These are phyloP conservation scores for Drosophila tristis DNA, from an alignment of 1,140 invertebrate species.

Conservation along the genomic window DNA sequence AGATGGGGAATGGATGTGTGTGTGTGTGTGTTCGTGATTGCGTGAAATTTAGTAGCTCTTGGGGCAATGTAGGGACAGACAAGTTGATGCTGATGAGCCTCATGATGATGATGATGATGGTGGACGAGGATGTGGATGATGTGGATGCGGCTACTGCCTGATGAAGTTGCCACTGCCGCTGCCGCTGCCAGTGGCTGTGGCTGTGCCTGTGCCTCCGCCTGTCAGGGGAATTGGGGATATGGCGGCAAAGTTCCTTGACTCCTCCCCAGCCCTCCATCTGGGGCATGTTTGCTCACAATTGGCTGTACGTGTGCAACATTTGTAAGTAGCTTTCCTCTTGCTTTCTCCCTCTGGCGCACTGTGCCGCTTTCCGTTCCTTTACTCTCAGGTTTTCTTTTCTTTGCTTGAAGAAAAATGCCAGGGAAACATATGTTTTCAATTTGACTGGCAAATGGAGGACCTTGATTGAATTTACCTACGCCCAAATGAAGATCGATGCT, in stretches of 20 bases:
- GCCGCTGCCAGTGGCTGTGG: too few relatives aligned
- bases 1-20: constrained; percentile 6
- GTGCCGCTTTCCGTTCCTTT: too few relatives aligned
- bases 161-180: constrained; percentile 59
- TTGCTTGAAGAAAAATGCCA: constrained; percentile 47
- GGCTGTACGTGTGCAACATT: constrained; percentile 81
- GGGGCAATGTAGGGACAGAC: constrained; percentile 59
- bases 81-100: constrained; percentile 71
- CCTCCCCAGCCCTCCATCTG: background rate
- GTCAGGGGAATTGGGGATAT: constrained; percentile 62
- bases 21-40: constrained; percentile 76
- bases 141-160: constrained; percentile 33
- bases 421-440: constrained; percentile 78
- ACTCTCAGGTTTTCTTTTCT: constrained; percentile 33
- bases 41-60: constrained; percentile 75
- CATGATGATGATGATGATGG: constrained; percentile 54
- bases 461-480: constrained; percentile 71
- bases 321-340: constrained; percentile 74
- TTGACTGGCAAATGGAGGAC: constrained; percentile 74
- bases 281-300: constrained; percentile 66
- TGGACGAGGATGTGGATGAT: constrained; percentile 31
- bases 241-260: constrained; percentile 75
- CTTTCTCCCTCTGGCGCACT: constrained; percentile 8
- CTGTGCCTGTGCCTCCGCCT: background rate
- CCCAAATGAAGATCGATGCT: constrained; percentile 71